Base-by-base conservation (phyloP, 2,797 vertebrate genomes). In the Enteromius viviparus region DNA sequence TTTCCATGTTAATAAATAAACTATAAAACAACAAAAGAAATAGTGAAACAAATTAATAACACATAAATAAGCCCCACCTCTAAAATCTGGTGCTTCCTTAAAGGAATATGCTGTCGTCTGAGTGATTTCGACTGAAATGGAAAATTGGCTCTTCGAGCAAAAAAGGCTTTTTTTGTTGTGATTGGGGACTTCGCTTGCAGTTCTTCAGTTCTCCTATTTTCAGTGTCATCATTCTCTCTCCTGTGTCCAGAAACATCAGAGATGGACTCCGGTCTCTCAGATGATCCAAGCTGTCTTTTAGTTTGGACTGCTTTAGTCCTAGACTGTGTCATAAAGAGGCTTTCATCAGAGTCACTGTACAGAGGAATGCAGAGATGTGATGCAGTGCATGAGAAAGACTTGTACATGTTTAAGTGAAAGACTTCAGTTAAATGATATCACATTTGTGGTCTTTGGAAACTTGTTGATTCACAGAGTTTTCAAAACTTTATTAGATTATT, bases 241-340 rank as follows among this genome's bases (percentile, higher is more conserved):
- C 81, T 85, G 4, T 85, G n/a, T 2, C 12, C 19, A 42, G 32
- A 1, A 10, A 64, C 51, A n/a, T 47, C 71, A 15, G n/a, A 32
- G 60, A 84, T 0, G 0, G 1, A 60, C 0, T 14, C 0, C 34
- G 82, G 82, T 5, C 42, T 84, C 1, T 0, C 0, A 17, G 4
- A 76, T 51, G 6, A 0, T 15, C 0, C 19, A 1, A 0, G 72
- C 0, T 51, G 82, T 78, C 71, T 85, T 2, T 19, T 17, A 37
- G 85, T 76, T 51, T 89, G 91, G 60, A 26, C 71, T 0, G 82
- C 62, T 6, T 91, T 76, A 4, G 66, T 76, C 7, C 85, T 58
- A 26, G 78, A 81, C 90, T 94, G 94, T 11, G 93, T 93, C 34
- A 93, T 21, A 86, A 95, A 95, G 84, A 95, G 37, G 78, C 91